These are phyloP conservation scores for Calycopis cecrops DNA, from an alignment of 1,140 invertebrate species.

Conservation along the genomic window DNA sequence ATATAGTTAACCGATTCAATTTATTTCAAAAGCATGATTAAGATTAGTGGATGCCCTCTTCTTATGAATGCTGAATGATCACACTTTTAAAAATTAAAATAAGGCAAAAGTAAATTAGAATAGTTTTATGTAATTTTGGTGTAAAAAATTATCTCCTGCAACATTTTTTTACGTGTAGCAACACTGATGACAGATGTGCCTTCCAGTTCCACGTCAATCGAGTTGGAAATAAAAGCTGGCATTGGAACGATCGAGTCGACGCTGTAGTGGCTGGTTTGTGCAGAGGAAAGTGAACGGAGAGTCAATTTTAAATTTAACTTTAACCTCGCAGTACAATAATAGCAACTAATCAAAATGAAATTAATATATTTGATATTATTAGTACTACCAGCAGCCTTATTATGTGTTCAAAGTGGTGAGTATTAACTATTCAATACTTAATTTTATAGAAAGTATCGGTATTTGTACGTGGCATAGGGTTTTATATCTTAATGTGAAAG, in stretches of 20 bases:
- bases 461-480: constrained; percentile 39
- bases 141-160: not conserved
- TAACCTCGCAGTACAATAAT: constrained; percentile 29
- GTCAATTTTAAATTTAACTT: constrained; percentile 37
- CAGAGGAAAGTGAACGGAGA: constrained; percentile 58
- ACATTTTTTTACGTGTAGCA: constrained; percentile 7
- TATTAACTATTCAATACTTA: constrained; percentile 26
- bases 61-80: no score
- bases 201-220: constrained; percentile 74
- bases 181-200: constrained; percentile 46
- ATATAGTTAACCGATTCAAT: no score
- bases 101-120: no score
- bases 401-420: constrained; percentile 64
- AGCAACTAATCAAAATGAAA: constrained; percentile 55
- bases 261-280: constrained; percentile 39
- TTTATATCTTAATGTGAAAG: constrained; percentile 5
- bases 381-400: constrained; percentile 57
- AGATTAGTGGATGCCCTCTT: no score
- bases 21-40: no score
- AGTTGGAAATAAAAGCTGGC: constrained; percentile 70
- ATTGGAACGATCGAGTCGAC: constrained; percentile 50
- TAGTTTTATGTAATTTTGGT: no score
- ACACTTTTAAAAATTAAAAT: no score
- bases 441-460: constrained; percentile 31
- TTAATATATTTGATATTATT: constrained; percentile 56